These are phyloP conservation scores for Clarias macrocephalus DNA, from an alignment of 2,113 vertebrate genomes.

Conservation along the genomic window DNA sequence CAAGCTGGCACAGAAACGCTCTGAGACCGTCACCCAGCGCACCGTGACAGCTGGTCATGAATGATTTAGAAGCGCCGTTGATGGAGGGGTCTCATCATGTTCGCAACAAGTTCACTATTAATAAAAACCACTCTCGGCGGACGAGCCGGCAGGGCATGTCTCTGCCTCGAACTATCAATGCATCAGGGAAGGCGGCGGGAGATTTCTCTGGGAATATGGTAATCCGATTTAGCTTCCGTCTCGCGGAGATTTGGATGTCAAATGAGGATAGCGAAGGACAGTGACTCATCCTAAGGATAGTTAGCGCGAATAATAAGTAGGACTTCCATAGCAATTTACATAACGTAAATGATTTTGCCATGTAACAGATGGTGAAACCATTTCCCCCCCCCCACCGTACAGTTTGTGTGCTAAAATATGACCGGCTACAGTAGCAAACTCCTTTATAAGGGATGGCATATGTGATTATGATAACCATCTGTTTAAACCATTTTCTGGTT, in stretches of 20 bases:
- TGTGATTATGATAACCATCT: constrained; percentile 3
- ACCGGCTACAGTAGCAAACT: background rate
- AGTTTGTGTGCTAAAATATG: background rate
- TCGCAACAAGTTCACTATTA: constrained; percentile 55
- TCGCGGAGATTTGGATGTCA: constrained; percentile 20
- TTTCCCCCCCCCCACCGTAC: background rate
- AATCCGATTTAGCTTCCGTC: constrained; percentile 23
- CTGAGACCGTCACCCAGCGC: constrained; percentile 22
- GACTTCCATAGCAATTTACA: background rate
- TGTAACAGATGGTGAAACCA: background rate
- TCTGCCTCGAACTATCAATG: constrained; percentile 30
- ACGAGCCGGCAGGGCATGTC: constrained; percentile 28
- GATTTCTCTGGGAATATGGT: constrained; percentile 24
- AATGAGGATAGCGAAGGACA: constrained; percentile 16
- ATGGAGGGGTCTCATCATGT: constrained; percentile 54
- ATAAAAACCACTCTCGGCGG: constrained; percentile 41
- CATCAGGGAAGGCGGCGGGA: constrained; percentile 17
- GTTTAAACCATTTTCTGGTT: constrained; percentile 3
- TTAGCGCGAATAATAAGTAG: background rate
- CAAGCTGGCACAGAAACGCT: constrained; percentile 35
- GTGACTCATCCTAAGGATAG: constrained; percentile 3
- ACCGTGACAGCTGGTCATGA: constrained; percentile 57
- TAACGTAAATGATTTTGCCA: background rate
- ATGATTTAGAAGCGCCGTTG: constrained; percentile 57
- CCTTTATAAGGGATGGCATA: background rate